A percentile compares a stretch with the other conserved stretches of the same genome.
These are phyloP conservation scores for Melanostoma scalare DNA, from an alignment of 2,888 invertebrate genomes.

Conservation along the genomic window DNA sequence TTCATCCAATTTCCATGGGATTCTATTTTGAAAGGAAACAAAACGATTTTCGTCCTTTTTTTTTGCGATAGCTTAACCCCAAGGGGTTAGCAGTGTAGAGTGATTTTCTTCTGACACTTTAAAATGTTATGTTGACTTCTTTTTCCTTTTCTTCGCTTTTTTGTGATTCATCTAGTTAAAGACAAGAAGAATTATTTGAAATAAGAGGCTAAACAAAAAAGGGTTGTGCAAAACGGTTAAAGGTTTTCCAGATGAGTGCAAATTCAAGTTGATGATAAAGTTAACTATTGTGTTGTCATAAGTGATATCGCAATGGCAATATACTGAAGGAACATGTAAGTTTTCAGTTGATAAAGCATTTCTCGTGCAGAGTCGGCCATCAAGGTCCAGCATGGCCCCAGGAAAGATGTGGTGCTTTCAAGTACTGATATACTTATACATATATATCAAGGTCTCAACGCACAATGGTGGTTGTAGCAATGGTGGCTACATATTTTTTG, in stretches of 20 bases:
- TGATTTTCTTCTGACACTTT: conserved; percentile 70
- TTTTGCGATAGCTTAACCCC: conserved; percentile 41
- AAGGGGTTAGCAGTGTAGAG: conserved; percentile 40
- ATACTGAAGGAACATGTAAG: too few species aligned
- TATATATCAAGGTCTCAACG: too few species aligned
- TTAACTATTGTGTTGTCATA: too few species aligned
- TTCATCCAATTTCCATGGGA: conserved; percentile 68
- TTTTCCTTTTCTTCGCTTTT: conserved; percentile 23
- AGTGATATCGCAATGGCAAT: too few species aligned
- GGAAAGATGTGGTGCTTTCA: too few species aligned
- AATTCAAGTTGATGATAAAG: conserved; percentile 16
- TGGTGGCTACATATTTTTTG: too few species aligned
- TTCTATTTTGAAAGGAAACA: conserved; percentile 55
- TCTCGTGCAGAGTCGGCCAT: too few species aligned
- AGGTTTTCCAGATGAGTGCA: conserved; percentile 42
- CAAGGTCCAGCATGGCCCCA: too few species aligned
- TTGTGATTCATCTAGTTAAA: not conserved
- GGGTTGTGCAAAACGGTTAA: conserved; percentile 39
- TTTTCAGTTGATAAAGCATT: too few species aligned
- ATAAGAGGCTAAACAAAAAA: conserved; percentile 17
- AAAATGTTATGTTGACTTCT: conserved; percentile 56
- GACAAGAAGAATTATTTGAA: conserved; percentile 4
- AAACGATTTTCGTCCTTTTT: conserved; percentile 46
- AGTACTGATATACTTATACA: too few species aligned
- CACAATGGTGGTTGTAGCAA: too few species aligned